Evolutionary conservation across 2,113 vertebrate species (phyloP).

Genomic region (Pleuronectes platessa): DNA sequence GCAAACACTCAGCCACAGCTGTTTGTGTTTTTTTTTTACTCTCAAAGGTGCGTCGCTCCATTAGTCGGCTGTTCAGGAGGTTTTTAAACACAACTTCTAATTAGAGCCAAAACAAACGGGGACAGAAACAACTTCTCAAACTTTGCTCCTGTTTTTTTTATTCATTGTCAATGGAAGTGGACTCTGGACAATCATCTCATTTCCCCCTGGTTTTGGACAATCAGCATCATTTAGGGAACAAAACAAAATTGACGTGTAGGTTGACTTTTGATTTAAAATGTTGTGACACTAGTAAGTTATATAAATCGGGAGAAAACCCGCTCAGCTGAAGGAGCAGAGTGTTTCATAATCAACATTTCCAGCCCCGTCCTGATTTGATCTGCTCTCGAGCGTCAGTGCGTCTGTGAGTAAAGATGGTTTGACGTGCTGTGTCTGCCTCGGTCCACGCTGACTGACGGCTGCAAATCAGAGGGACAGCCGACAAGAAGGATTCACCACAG

Average conservation of each 20-base stretch:
- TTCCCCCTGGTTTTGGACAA: too few relatives aligned
- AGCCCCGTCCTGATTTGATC: conserved; percentile 6
- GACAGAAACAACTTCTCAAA: too few relatives aligned
- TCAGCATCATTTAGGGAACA: too few relatives aligned
- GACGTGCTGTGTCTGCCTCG: conserved; percentile 45
- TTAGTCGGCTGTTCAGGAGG: background rate
- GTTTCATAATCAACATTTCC: conserved; percentile 19
- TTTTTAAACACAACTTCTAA: background rate
- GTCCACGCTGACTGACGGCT: conserved; percentile 35
- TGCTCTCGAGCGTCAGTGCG: conserved; percentile 9
- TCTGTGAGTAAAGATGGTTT: conserved; percentile 44
- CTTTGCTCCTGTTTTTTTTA: background rate
- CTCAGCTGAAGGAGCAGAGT: conserved; percentile 16
- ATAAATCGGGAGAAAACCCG: background rate
- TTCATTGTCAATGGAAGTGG: too few relatives aligned
- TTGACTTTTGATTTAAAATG: too few relatives aligned
- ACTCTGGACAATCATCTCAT: too few relatives aligned
- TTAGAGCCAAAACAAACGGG: too few relatives aligned
- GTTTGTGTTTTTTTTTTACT: background rate
- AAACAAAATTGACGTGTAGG: too few relatives aligned
- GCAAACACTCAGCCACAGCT: conserved; percentile 47
- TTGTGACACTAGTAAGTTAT: background rate
- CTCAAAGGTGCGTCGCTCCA: background rate
- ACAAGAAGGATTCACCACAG: conserved; percentile 34
- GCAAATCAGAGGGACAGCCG: conserved; percentile 54